These are phyloP conservation scores for Trichechus manatus DNA, from an alignment of 2,113 vertebrate genomes.

Conservation along the genomic window DNA sequence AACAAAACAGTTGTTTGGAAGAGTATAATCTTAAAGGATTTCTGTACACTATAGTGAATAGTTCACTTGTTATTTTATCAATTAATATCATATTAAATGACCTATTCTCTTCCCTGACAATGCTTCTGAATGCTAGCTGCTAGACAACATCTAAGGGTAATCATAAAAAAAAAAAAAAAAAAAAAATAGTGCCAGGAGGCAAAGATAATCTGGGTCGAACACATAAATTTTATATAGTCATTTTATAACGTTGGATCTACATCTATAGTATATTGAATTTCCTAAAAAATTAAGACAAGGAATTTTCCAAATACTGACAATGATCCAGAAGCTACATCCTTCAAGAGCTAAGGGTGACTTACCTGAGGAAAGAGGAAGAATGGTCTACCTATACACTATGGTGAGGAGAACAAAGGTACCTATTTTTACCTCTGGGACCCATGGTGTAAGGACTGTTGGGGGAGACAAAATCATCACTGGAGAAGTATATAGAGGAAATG, in stretches of 20 bases:
- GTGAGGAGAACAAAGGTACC: background rate
- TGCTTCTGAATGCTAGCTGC: background rate
- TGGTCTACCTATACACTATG: background rate
- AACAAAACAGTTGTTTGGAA: background rate
- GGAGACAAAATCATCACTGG: background rate
- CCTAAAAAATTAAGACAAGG: background rate
- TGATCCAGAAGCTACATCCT: background rate
- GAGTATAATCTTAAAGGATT: background rate
- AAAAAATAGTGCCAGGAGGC: background rate
- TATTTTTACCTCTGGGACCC: background rate
- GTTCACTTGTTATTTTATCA: background rate
- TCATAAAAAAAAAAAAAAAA: background rate
- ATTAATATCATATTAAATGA: background rate
- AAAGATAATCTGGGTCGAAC: background rate
- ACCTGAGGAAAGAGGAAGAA: background rate
- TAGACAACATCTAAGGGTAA: background rate
- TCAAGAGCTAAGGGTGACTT: background rate
- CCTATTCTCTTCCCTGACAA: background rate
- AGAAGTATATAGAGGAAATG: background rate
- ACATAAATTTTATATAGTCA: background rate
- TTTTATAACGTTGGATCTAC: background rate
- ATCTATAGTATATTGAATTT: background rate
- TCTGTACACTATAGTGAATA: background rate
- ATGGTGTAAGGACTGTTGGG: background rate
- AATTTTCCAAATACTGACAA: background rate